Conservation (phyloP, 2,888 invertebrate species). For the Amphipoea lucens region DNA sequence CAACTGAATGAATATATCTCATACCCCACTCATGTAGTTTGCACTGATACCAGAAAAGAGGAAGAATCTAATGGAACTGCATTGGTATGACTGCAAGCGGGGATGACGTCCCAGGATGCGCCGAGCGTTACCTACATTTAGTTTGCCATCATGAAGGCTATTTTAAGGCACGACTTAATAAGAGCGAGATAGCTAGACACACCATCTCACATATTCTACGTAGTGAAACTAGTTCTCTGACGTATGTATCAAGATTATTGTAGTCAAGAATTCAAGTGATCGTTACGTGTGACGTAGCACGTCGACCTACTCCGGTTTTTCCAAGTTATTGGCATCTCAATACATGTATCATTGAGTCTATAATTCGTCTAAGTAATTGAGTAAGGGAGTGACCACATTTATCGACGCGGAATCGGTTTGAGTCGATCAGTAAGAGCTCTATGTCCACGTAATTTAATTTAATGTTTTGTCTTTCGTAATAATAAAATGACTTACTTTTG, state of each 20-base stretch:
- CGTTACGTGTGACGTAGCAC: neutral
- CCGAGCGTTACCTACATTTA: neutral
- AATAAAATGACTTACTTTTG: no score
- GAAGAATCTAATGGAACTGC: neutral
- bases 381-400: neutral
- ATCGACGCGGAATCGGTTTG: neutral
- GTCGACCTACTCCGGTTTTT: neutral
- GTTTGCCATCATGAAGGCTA: neutral
- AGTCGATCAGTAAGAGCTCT: no score
- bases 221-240: constrained; percentile 10
- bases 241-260: constrained; percentile 1
- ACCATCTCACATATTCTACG: neutral
- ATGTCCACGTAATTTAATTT: no score
- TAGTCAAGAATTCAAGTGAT: neutral
- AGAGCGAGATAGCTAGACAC: neutral
- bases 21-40: neutral
- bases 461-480: no score
- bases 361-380: neutral
- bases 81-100: neutral
- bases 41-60: neutral
- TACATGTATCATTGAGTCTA: neutral
- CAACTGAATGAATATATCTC: neutral
- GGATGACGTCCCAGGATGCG: neutral
- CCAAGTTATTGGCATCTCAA: constrained; percentile 1
- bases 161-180: neutral